These are phyloP conservation scores for Psylliodes chrysocephalus DNA, from an alignment of 2,888 invertebrate genomes.

Conservation along the genomic window DNA sequence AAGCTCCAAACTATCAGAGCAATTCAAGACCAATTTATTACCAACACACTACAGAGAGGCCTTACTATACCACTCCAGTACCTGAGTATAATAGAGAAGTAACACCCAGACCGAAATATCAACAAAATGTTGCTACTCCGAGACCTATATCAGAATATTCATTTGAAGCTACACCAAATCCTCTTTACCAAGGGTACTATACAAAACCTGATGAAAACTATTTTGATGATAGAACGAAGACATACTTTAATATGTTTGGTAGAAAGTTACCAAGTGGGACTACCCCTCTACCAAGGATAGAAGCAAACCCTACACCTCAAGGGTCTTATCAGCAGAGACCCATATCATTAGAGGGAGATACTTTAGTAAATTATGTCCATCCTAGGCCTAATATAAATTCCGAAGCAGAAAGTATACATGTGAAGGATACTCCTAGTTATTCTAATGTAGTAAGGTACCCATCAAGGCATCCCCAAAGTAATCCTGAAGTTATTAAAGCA, in stretches of 20 bases:
- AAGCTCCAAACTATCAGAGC: slow-evolving; percentile 40
- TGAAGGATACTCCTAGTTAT: slow-evolving; percentile 39
- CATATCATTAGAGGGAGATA: slow-evolving; percentile 72
- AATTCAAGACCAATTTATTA: slow-evolving; percentile 45
- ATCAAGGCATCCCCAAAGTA: slow-evolving; percentile 38
- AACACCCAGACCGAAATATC: slow-evolving; percentile 53
- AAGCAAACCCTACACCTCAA: slow-evolving; percentile 25
- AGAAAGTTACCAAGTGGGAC: slow-evolving; percentile 71
- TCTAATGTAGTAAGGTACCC: slow-evolving; percentile 50
- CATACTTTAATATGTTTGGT: slow-evolving; percentile 79
- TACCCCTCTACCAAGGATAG: slow-evolving; percentile 57
- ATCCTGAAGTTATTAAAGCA: slow-evolving; percentile 57
- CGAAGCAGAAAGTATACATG: slow-evolving; percentile 70
- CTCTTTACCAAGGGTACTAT: slow-evolving; percentile 71
- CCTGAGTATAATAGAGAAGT: slow-evolving; percentile 42
- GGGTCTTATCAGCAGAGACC: slow-evolving; percentile 49
- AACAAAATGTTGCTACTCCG: slow-evolving; percentile 46
- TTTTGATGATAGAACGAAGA: slow-evolving; percentile 78
- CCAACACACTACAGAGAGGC: slow-evolving; percentile 59
- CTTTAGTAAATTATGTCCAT: slow-evolving; percentile 75
- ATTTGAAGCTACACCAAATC: slow-evolving; percentile 61
- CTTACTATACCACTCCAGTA: slow-evolving; percentile 67
- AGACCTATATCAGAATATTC: slow-evolving; percentile 55
- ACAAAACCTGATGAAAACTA: slow-evolving; percentile 77
- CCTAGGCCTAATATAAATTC: slow-evolving; percentile 76